Evolutionary conservation across 2,113 vertebrate genomes (phyloP).

Genomic region (Epinephelus cyanopodus): DNA sequence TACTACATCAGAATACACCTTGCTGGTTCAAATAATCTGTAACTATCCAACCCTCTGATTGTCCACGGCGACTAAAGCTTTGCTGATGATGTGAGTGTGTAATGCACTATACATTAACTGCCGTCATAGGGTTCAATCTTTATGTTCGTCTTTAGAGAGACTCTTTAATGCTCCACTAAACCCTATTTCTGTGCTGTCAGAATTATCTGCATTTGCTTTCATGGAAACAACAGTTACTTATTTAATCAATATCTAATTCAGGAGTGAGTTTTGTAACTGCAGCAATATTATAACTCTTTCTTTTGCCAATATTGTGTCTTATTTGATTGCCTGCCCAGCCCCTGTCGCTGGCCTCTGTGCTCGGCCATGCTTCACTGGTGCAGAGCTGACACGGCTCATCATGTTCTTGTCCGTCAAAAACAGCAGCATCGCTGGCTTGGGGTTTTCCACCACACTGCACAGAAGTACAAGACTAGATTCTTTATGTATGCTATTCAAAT

Average conservation of each 20-base stretch:
- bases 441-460: constrained; percentile 38
- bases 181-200: constrained; percentile 5
- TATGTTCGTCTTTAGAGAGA: constrained; percentile 13
- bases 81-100: neutral
- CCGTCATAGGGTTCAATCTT: neutral
- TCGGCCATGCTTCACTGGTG: constrained; percentile 41
- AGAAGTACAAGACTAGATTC: neutral
- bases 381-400: constrained; percentile 58
- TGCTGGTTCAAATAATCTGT: neutral
- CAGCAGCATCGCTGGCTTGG: constrained; percentile 29
- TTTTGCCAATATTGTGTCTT: constrained; percentile 47
- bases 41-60: neutral
- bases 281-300: constrained; percentile 29
- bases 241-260: constrained; percentile 44
- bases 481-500: constrained; percentile 11
- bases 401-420: constrained; percentile 60
- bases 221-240: constrained; percentile 10
- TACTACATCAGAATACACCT: neutral
- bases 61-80: neutral
- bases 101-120: neutral
- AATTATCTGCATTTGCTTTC: constrained; percentile 20
- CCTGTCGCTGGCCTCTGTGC: constrained; percentile 38
- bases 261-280: constrained; percentile 29
- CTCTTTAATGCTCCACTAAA: constrained; percentile 8
- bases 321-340: constrained; percentile 55